These are phyloP conservation scores for Aphis gossypii DNA, from an alignment of 1,140 invertebrate genomes.

Conservation along the genomic window DNA sequence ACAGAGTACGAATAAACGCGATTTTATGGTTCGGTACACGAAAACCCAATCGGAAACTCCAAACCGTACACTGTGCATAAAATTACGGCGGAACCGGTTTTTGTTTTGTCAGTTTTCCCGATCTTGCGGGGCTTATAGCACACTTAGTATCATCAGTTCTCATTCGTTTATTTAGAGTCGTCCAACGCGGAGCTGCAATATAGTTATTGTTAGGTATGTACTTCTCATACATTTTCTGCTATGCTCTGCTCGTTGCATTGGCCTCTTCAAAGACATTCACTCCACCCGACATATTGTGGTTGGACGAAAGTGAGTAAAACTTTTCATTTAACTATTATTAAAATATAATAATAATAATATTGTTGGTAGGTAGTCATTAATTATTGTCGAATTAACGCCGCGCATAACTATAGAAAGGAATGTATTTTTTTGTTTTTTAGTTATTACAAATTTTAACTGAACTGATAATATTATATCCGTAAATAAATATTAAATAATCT, in stretches of 20 bases:
- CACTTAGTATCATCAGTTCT: background rate
- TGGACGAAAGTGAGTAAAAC: slow-evolving; percentile 54
- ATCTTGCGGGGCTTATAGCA: background rate
- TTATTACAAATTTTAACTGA: background rate
- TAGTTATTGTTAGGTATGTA: slow-evolving; percentile 38
- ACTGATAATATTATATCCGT: background rate
- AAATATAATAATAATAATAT: background rate
- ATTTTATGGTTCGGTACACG: background rate
- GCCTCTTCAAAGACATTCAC: background rate
- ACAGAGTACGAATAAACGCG: background rate
- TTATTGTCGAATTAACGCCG: background rate
- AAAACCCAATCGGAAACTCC: background rate
- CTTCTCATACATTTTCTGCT: slow-evolving; percentile 52
- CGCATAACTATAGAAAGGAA: background rate
- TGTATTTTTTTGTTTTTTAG: background rate
- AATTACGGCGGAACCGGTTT: slow-evolving; percentile 2
- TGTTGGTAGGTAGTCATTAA: background rate
- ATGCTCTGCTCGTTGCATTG: slow-evolving; percentile 11
- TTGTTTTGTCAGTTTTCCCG: background rate
- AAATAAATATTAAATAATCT: background rate
- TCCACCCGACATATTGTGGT: slow-evolving; percentile 47
- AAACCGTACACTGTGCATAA: background rate
- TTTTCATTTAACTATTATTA: background rate
- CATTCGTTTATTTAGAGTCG: slow-evolving; percentile 6
- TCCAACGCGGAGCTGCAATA: background rate